Evolutionary conservation across 2,113 vertebrate genomes (phyloP), one percentile per base, ranked within the genome.

Genomic region (Larimichthys crocea): DNA sequence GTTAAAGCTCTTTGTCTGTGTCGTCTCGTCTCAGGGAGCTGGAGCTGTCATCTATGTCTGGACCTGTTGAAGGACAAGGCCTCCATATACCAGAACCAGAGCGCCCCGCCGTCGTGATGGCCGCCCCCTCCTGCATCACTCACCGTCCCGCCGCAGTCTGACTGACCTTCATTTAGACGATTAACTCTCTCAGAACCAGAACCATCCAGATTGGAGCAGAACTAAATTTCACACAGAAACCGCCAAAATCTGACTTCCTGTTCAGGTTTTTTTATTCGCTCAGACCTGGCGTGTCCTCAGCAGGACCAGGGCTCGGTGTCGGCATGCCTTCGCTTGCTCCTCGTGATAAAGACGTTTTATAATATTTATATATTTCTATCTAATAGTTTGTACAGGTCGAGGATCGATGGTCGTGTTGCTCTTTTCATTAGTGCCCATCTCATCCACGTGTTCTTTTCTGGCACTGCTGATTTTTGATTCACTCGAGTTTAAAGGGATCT

Each of bases 31-130:
- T 63, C 93, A 98, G 98, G 97, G 89, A 98, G 97, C 80, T 99
- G 98, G 98, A 99, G 97, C 91, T 99, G 98, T 88, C 97, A 98
- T 85, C 90, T 99, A 80, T 99, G 97, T 94, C 95, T 99, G 96
- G 97, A 95, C 79, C 95, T 97, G 81, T 92, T 99, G 88, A 99
- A 99, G 94, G 98, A 99, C 86, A 99, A 98, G 87, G 98, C 98
- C 0, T 99, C 98, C 49, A 98, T 99, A 88, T 99, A 97, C 92
- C 97, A 98, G 95, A 98, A 96, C 94, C 96, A 96, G 94, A 96
- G 96, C 62, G 93, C 92, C 46, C 94, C 94, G 0, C 86, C 91
- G 0, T 97, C 95, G 48, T 98, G 97, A 97, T 97, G 91, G 68
- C 76, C 15, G 26, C 82, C 56, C 78, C 49, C 48, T 29, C 74